These are phyloP conservation scores for Anoura caudifer DNA, from an alignment of 2,113 vertebrate species.

Conservation along the genomic window DNA sequence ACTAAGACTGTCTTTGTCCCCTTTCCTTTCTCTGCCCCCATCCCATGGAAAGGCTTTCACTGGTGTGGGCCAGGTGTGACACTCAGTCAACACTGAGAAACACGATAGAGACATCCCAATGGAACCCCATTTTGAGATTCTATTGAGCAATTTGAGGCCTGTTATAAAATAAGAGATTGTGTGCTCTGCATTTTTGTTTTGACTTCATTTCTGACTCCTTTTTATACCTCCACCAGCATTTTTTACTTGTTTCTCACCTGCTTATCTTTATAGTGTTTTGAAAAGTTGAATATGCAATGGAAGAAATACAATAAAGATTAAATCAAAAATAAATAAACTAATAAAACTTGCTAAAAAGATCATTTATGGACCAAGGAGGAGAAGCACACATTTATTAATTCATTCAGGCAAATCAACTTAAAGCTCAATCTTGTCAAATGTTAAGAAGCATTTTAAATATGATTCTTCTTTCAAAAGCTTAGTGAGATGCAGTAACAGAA, in stretches of 20 bases:
- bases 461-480: not conserved
- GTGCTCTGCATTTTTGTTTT: not conserved
- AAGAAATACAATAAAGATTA: too few relatives aligned
- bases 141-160: not conserved
- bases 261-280: not conserved
- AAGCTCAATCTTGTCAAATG: not conserved
- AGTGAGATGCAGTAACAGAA: not conserved
- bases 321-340: too few relatives aligned
- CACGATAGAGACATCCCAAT: not conserved
- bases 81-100: not conserved
- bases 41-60: not conserved
- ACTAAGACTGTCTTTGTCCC: not conserved
- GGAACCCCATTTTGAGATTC: not conserved
- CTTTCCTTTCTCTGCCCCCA: not conserved
- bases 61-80: not conserved
- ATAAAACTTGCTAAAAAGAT: not conserved
- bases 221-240: not conserved
- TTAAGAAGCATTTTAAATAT: not conserved
- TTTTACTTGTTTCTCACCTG: not conserved
- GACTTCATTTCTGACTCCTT: not conserved
- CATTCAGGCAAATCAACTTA: not conserved
- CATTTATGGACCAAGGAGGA: not conserved
- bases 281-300: not conserved
- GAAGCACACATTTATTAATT: not conserved
- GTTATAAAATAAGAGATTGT: not conserved